These are phyloP conservation scores for Dichetophora obliterata DNA, from an alignment of 2,888 invertebrate genomes.

Conservation along the genomic window DNA sequence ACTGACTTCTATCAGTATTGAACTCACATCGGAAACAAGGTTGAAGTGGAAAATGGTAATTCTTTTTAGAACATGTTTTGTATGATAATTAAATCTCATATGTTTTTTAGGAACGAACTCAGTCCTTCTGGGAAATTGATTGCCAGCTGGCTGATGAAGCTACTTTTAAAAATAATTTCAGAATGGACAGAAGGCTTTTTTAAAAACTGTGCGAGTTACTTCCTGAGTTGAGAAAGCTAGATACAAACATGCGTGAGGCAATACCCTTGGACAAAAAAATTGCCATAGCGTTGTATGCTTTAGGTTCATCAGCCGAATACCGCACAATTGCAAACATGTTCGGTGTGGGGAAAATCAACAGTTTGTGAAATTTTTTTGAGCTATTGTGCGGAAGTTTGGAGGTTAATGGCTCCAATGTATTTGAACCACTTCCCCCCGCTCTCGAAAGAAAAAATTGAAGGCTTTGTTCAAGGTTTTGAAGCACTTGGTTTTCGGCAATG, in stretches of 20 bases:
- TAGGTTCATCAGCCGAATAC: slow-evolving; percentile 35
- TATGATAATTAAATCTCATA: no score
- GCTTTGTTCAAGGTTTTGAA: slow-evolving; percentile 25
- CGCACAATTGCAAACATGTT: slow-evolving; percentile 36
- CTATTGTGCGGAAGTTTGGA: slow-evolving; percentile 22
- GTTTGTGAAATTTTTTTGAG: slow-evolving; percentile 37
- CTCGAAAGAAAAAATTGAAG: slow-evolving; percentile 14
- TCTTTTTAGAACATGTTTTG: no score
- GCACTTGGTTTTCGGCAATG: no score
- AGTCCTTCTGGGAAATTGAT: slow-evolving; percentile 1
- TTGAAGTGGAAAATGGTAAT: no score
- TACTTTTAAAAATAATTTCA: not conserved
- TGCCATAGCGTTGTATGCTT: slow-evolving; percentile 38
- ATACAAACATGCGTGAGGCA: slow-evolving; percentile 30
- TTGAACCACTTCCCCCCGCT: slow-evolving; percentile 19
- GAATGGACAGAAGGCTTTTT: not conserved
- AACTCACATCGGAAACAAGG: no score
- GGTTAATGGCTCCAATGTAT: not conserved
- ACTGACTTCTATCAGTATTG: no score
- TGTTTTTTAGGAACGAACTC: not conserved
- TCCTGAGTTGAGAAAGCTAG: not conserved
- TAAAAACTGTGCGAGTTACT: slow-evolving; percentile 25
- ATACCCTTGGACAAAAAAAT: slow-evolving; percentile 35
- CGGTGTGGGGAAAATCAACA: slow-evolving; percentile 35
- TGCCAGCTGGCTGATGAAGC: not conserved